phyloP scores from a whole-genome alignment of 2,797 vertebrate genomes.

The Phaenicophaeus curvirostris region DNA sequence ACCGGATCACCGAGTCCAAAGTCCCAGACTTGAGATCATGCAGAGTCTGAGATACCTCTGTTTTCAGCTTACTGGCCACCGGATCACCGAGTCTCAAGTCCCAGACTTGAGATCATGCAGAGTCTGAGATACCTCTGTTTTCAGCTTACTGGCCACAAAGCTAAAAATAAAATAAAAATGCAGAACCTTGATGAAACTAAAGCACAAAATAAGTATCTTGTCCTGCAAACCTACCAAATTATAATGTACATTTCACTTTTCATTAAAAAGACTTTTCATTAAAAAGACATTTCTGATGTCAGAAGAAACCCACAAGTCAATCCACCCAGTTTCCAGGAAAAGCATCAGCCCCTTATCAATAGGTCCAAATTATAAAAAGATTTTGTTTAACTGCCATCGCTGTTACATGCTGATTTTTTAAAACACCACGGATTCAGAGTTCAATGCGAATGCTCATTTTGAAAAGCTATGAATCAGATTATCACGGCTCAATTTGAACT shows the following conservation, averaged over 20 bases:
- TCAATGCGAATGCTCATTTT: conserved; percentile 26
- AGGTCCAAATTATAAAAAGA: neutral
- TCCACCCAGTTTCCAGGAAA: neutral
- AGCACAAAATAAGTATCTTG: neutral
- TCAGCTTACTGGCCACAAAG: neutral
- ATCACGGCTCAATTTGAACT: conserved; percentile 27
- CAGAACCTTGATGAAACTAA: neutral
- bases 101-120: neutral
- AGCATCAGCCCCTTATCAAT: neutral
- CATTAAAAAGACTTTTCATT: neutral
- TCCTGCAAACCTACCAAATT: neutral
- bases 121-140: neutral
- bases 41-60: too few relatives aligned
- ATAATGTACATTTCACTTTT: neutral
- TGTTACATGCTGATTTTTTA: neutral
- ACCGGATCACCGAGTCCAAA: too few relatives aligned
- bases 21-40: too few relatives aligned
- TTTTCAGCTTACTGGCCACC: too few relatives aligned
- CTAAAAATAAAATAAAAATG: neutral
- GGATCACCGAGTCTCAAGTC: too few relatives aligned
- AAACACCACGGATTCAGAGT: neutral
- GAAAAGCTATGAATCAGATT: conserved; percentile 59
- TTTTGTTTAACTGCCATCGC: neutral
- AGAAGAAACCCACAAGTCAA: neutral
- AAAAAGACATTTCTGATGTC: neutral